A percentile compares a stretch with the other conserved stretches of the same genome.
Conservation (phyloP, 2,113 vertebrate genomes). For the Hippocampus barbouri region DNA sequence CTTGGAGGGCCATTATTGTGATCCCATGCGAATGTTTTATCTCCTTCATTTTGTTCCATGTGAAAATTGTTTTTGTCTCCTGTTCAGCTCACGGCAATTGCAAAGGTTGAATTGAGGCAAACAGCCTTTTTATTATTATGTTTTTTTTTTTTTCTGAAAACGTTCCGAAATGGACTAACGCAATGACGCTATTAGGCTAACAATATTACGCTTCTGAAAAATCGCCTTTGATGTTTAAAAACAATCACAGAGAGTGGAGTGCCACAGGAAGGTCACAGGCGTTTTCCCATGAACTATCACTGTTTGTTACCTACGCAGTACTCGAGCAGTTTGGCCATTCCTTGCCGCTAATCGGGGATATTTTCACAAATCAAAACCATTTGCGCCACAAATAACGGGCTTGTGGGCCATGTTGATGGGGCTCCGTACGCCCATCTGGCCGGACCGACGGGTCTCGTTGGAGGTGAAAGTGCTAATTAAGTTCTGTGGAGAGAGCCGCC, state of each 20-base stretch:
- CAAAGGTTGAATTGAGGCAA: no score
- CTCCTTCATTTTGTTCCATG: no score
- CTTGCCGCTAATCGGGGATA: background rate
- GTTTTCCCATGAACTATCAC: no score
- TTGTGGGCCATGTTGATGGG: background rate
- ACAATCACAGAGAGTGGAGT: background rate
- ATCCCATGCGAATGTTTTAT: no score
- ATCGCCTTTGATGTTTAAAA: background rate
- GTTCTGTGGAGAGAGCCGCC: background rate
- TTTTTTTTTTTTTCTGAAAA: no score
- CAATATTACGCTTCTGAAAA: background rate
- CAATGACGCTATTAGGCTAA: background rate
- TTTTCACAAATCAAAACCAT: background rate
- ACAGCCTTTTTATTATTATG: no score
- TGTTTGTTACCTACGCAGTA: background rate
- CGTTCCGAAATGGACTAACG: no score
- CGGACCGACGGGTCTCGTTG: background rate
- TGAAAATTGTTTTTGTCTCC: no score
- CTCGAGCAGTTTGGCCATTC: background rate
- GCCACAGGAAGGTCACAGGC: background rate
- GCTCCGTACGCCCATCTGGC: background rate
- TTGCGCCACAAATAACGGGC: background rate
- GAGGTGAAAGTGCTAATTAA: conserved; percentile 10
- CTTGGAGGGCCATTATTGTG: no score
- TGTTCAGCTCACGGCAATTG: no score